Conservation (phyloP, 2,888 invertebrate species). For the Cacoxenus indagator region DNA sequence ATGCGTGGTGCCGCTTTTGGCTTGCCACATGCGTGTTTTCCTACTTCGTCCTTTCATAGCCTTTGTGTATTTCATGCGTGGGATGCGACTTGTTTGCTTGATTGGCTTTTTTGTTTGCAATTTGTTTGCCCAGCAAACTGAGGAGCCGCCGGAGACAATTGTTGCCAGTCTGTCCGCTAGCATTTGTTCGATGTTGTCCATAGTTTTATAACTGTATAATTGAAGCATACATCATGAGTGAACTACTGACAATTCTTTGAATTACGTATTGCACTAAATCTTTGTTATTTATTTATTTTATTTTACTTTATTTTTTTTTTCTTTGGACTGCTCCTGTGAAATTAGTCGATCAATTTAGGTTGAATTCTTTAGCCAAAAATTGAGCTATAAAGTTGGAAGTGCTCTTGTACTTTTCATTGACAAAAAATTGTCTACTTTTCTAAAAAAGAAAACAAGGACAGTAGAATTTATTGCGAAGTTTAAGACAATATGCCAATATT, state of each 20-base stretch:
- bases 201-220: constrained; percentile 16
- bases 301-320: background rate
- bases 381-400: background rate
- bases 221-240: background rate
- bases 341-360: constrained; percentile 11
- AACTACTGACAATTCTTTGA: constrained; percentile 4
- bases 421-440: too few relatives aligned
- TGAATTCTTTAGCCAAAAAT: background rate
- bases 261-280: background rate
- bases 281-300: background rate
- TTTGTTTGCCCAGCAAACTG: constrained; percentile 13
- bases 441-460: too few relatives aligned
- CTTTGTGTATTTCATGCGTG: background rate
- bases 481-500: too few relatives aligned
- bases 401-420: too few relatives aligned
- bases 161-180: constrained; percentile 9
- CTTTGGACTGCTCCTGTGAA: background rate
- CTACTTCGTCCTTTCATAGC: constrained; percentile 11
- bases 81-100: background rate
- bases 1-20: constrained; percentile 46
- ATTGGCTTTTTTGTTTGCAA: constrained; percentile 7
- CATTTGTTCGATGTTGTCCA: background rate
- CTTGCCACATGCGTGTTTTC: constrained; percentile 21
- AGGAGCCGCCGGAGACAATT: constrained; percentile 7
- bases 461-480: too few relatives aligned